Evolutionary conservation across 2,113 vertebrate species (phyloP).

Genomic region (Clupea harengus): DNA sequence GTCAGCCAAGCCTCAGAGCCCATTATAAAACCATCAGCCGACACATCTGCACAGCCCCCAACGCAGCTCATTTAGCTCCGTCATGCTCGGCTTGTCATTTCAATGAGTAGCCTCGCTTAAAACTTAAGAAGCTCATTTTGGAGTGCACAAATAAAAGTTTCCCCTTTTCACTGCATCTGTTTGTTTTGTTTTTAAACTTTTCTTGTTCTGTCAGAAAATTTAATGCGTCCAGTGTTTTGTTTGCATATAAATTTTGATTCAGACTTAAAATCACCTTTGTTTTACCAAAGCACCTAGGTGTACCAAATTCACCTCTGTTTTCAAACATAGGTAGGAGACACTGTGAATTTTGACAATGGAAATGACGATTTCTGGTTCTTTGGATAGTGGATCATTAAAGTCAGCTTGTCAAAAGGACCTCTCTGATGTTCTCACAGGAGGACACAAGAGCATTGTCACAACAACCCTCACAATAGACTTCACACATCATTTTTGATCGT

Average conservation of each 20-base stretch:
- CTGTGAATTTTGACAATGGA: no score
- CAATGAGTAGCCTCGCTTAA: neutral
- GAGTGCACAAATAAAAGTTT: neutral
- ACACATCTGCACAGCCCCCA: neutral
- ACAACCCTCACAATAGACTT: no score
- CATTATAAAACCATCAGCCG: conserved; percentile 10
- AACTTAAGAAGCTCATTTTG: neutral
- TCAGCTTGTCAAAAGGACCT: no score
- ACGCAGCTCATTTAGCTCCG: neutral
- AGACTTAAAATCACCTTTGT: neutral
- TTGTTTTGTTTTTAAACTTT: neutral
- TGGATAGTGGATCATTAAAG: no score
- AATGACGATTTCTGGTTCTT: no score
- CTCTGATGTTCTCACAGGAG: no score
- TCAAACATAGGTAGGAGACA: no score
- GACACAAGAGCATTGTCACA: no score
- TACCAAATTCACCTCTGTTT: no score
- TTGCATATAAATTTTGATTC: neutral
- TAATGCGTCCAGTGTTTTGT: neutral
- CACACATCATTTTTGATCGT: no score
- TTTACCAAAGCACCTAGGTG: no score
- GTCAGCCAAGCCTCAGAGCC: neutral
- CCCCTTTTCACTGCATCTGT: neutral
- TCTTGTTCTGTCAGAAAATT: neutral
- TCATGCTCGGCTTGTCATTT: neutral